Base-by-base conservation (phyloP, 2,888 invertebrate species). In the Agelastica alni region DNA sequence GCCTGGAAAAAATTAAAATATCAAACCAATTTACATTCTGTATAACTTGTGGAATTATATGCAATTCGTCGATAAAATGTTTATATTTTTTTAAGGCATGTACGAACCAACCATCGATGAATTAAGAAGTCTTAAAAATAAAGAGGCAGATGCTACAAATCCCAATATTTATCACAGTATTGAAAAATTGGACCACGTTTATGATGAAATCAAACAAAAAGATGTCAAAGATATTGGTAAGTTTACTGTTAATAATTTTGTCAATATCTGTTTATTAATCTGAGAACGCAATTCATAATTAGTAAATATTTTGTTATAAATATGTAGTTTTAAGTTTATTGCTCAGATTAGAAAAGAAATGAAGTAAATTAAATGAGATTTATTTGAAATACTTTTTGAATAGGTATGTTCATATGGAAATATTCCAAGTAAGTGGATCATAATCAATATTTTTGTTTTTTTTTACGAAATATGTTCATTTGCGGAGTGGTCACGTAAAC, bases 131-230 rank as follows among this genome's bases (percentile, higher is more conserved):
- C 73, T 87, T 60, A 94, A 94, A 75, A 93, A 93, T 71, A 82
- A 85, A 63, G 91, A 91, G 66, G 93, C 93, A 0, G 93, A 94
- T 73, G 80, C 86, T 20, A 89, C 89, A 6, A 94, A 94, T 78
- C 93, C 93, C 0, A 91, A 90, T 70, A 82, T 92, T 47, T 94
- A 93, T 71, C 87, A 93, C 65, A 87, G 87, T 64, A 88, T 91
- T 43, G 89, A 89, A 62, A 87, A 87, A 64, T 76, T 87, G 49
- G 93, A 93, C 65, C 93, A 93, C 70, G 86, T 93, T 0, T 94
- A 94, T 69, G 93, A 92, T 72, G 93, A 93, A 77, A 93, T 94
- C 61, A 91, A 92, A 69, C 89, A 90, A 45, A 91, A 90, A 70
- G 89, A 88, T 63, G 84, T 82, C 58, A 85, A 84, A 59, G 81